Percentiles rank a stretch among this genome's conserved stretches.
Evolutionary conservation across 2,113 vertebrate genomes (phyloP).

Genomic region (Calyptommatus sinebrachiatus): DNA sequence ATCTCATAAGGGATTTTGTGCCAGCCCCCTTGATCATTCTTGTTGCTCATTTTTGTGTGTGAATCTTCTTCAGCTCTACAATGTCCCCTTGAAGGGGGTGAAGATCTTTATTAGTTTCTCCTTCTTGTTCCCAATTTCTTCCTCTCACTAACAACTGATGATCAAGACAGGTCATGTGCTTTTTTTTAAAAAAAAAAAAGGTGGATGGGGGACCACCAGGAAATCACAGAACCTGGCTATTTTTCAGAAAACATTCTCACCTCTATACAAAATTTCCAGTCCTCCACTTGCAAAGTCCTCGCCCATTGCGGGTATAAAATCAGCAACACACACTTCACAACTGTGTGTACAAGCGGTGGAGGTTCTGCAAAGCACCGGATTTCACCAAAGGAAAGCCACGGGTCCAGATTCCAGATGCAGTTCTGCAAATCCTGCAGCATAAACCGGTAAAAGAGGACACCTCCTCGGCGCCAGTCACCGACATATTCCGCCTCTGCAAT

Average conservation of each 20-base stretch:
- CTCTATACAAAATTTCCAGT: conserved; percentile 69
- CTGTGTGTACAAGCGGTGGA: conserved; percentile 39
- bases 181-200: background rate
- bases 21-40: too few relatives aligned
- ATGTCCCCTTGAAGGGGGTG: too few relatives aligned
- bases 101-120: too few relatives aligned
- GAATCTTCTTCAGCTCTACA: too few relatives aligned
- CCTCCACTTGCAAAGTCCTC: conserved; percentile 42
- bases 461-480: conserved; percentile 45
- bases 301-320: conserved; percentile 66
- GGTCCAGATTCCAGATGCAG: conserved; percentile 50
- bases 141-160: too few relatives aligned
- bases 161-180: too few relatives aligned
- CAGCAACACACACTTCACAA: conserved; percentile 66
- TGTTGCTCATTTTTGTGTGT: too few relatives aligned
- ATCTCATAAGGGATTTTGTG: too few relatives aligned
- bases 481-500: conserved; percentile 67
- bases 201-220: too few relatives aligned
- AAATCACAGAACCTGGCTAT: too few relatives aligned
- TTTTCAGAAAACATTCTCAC: conserved; percentile 53
- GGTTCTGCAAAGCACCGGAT: conserved; percentile 27
- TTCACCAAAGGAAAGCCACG: conserved; percentile 50
- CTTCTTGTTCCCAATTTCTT: too few relatives aligned
- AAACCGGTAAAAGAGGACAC: conserved; percentile 69
- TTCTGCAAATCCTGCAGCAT: conserved; percentile 74